Evolutionary conservation across 2,888 invertebrate species (phyloP).

Genomic region (Drosophila cyrtoloma): DNA sequence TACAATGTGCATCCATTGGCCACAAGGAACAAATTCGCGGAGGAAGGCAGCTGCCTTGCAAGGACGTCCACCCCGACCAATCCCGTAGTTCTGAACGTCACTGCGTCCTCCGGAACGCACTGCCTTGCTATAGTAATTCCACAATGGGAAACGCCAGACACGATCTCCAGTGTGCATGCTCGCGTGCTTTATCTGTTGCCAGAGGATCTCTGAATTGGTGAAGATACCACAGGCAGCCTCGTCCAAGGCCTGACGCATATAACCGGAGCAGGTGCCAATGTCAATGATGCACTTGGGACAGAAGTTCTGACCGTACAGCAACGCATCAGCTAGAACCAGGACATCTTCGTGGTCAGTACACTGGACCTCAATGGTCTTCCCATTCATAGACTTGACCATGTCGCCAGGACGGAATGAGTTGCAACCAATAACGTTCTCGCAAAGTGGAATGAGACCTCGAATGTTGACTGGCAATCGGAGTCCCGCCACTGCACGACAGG

Average conservation of each 20-base stretch:
- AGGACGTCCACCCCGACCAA: constrained; percentile 86
- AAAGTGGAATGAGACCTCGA: constrained; percentile 90
- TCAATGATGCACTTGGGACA: constrained; percentile 90
- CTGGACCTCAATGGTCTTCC: constrained; percentile 89
- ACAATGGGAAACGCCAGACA: constrained; percentile 93
- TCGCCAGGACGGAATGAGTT: constrained; percentile 93
- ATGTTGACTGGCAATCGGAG: constrained; percentile 91
- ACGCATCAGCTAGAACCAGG: constrained; percentile 91
- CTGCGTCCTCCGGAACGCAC: constrained; percentile 85
- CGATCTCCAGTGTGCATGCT: constrained; percentile 91
- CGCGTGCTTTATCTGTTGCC: constrained; percentile 88
- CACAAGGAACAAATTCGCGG: constrained; percentile 89
- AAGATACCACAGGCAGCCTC: constrained; percentile 90
- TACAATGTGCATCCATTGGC: constrained; percentile 91
- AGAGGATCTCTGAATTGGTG: constrained; percentile 90
- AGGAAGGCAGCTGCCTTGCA: constrained; percentile 93
- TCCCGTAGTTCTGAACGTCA: constrained; percentile 86
- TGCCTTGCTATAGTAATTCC: constrained; percentile 88
- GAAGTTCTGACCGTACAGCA: constrained; percentile 89
- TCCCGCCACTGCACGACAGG: constrained; percentile 89
- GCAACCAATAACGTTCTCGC: constrained; percentile 93
- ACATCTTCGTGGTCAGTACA: constrained; percentile 93
- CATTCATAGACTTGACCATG: constrained; percentile 90
- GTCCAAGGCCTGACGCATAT: constrained; percentile 88
- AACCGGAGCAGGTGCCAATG: constrained; percentile 92